Percentiles rank a stretch among this genome's conserved stretches.
These are phyloP conservation scores for Tretioscincus oriximinensis DNA, from an alignment of 2,113 vertebrate species.

Conservation along the genomic window DNA sequence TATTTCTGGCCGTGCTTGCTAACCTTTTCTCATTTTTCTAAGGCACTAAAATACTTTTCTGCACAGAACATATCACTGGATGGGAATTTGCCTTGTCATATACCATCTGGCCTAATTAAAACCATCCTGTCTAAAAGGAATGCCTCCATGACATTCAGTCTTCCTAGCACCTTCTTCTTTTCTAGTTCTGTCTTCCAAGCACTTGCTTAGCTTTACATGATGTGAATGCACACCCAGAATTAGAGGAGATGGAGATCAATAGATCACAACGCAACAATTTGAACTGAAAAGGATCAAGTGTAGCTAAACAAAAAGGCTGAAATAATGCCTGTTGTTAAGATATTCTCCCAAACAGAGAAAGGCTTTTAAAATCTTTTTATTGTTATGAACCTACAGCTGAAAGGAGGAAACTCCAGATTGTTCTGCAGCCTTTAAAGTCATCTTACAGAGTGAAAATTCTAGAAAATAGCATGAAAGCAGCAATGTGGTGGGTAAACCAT, in stretches of 20 bases:
- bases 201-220: not conserved
- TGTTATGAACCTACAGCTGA: no score
- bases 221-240: not conserved
- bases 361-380: no score
- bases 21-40: not conserved
- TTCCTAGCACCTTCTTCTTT: constrained; percentile 1
- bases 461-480: no score
- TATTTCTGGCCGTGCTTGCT: not conserved
- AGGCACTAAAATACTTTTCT: not conserved
- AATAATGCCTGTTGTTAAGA: no score
- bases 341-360: no score
- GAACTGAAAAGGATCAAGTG: no score
- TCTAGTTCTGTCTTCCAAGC: not conserved
- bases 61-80: constrained; percentile 1
- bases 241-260: not conserved
- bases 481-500: no score
- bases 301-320: not conserved
- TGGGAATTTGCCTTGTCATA: constrained; percentile 10
- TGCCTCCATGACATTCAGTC: not conserved
- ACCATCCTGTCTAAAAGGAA: not conserved
- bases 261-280: not conserved
- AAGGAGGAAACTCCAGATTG: no score
- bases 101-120: constrained; percentile 19
- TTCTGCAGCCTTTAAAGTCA: no score
- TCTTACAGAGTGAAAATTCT: no score